Percentiles rank a stretch among this genome's conserved stretches.
Evolutionary conservation across 2,113 vertebrate species (phyloP).

Genomic region (Theristicus caerulescens): DNA sequence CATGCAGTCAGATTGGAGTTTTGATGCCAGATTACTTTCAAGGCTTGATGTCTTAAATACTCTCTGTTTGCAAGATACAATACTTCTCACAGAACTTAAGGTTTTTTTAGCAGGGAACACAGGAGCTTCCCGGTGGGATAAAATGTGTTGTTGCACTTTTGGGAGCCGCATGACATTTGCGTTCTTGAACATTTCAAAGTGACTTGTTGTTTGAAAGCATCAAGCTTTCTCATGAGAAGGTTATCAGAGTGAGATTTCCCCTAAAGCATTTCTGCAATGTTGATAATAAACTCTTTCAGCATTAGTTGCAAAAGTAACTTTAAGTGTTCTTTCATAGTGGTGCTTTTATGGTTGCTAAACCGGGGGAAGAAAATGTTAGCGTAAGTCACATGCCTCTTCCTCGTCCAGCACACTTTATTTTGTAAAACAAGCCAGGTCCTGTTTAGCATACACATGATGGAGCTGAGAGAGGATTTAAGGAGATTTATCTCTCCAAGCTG

Average conservation of each 20-base stretch:
- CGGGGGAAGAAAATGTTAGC: neutral
- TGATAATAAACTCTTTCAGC: slow-evolving; percentile 30
- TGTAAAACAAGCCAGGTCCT: slow-evolving; percentile 24
- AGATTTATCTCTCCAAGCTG: neutral
- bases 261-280: slow-evolving; percentile 7
- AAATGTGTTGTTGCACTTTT: neutral
- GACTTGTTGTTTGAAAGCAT: neutral
- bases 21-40: neutral
- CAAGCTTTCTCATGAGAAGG: neutral
- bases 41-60: neutral
- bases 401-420: slow-evolving; percentile 2
- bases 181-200: neutral
- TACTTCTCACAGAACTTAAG: neutral
- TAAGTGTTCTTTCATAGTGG: neutral
- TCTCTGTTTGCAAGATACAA: neutral
- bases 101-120: neutral
- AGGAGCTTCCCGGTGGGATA: neutral
- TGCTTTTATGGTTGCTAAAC: slow-evolving; percentile 9
- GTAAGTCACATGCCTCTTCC: neutral
- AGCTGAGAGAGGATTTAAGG: neutral
- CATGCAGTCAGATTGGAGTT: neutral
- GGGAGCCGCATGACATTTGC: neutral
- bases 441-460: neutral
- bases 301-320: slow-evolving; percentile 27
- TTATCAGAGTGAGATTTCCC: neutral